These are phyloP conservation scores for Lacanobia wlatinum DNA, from an alignment of 2,888 invertebrate genomes.

Conservation along the genomic window DNA sequence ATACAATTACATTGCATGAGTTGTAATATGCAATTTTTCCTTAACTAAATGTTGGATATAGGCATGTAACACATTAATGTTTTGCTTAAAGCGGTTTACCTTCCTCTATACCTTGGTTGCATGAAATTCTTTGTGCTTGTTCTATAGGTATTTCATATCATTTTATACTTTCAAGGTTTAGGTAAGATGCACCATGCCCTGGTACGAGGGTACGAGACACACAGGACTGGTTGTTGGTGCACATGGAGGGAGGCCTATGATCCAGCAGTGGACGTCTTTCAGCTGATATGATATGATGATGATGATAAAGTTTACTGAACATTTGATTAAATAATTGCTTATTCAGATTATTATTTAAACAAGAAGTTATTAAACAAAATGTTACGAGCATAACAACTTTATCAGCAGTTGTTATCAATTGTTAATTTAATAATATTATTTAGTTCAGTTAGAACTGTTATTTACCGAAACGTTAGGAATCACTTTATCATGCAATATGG, in stretches of 20 bases:
- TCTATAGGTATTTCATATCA: not conserved
- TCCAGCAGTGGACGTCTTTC: too few species aligned
- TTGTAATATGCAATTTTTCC: slow-evolving; percentile 10
- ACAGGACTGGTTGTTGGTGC: too few species aligned
- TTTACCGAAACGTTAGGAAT: slow-evolving; percentile 20
- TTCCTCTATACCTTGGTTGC: not conserved
- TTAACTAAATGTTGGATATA: not conserved
- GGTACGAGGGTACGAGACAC: too few species aligned
- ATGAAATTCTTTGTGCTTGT: not conserved
- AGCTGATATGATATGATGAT: too few species aligned
- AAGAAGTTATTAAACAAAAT: not conserved
- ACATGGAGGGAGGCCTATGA: too few species aligned
- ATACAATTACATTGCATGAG: not conserved
- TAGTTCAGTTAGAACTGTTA: slow-evolving; percentile 26
- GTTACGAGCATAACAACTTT: slow-evolving; percentile 23
- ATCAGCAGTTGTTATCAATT: slow-evolving; percentile 44
- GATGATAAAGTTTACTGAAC: not conserved
- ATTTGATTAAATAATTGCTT: too few species aligned
- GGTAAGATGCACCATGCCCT: too few species aligned
- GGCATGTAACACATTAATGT: not conserved
- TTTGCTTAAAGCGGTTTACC: not conserved
- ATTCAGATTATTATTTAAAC: not conserved
- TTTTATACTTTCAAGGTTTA: too few species aligned
- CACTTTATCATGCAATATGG: slow-evolving; percentile 31
- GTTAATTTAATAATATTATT: slow-evolving; percentile 33